Conservation (phyloP, 2,113 vertebrate genomes). For the Chaetops frenatus region DNA sequence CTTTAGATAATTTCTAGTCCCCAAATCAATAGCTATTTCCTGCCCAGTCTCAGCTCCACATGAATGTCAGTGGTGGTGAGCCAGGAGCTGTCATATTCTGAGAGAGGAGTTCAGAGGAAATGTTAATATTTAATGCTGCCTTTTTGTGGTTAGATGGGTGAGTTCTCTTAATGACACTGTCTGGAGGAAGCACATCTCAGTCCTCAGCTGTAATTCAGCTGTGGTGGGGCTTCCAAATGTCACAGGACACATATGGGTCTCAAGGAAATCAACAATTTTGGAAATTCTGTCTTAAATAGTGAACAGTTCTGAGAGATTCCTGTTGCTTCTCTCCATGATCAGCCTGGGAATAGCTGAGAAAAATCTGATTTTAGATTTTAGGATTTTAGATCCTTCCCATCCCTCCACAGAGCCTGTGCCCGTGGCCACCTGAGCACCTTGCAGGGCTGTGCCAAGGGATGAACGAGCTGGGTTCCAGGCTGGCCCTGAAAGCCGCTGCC, state of each 20-base stretch:
- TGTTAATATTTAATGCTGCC: conserved; percentile 44
- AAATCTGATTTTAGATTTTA: not conserved
- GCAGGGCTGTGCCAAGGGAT: not conserved
- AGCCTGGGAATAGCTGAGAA: not conserved
- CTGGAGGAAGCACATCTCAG: not conserved
- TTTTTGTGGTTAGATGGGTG: not conserved
- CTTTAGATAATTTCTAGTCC: not conserved
- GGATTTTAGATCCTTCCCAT: no score
- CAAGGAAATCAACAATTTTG: not conserved
- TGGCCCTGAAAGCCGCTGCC: not conserved
- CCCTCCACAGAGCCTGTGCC: not conserved
- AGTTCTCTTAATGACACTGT: not conserved
- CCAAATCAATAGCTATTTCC: not conserved
- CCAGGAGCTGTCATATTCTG: not conserved
- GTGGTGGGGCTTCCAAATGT: not conserved
- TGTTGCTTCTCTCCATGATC: not conserved
- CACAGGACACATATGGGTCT: not conserved
- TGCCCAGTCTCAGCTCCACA: not conserved
- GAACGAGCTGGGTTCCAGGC: not conserved
- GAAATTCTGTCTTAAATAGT: not conserved
- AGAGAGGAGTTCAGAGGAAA: not conserved
- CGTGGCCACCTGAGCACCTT: not conserved
- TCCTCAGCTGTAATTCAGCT: not conserved
- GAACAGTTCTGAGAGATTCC: not conserved
- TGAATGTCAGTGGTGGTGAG: not conserved